phyloP scores from a whole-genome alignment of 2,113 vertebrate species.

The Hippocampus mohnikei region DNA sequence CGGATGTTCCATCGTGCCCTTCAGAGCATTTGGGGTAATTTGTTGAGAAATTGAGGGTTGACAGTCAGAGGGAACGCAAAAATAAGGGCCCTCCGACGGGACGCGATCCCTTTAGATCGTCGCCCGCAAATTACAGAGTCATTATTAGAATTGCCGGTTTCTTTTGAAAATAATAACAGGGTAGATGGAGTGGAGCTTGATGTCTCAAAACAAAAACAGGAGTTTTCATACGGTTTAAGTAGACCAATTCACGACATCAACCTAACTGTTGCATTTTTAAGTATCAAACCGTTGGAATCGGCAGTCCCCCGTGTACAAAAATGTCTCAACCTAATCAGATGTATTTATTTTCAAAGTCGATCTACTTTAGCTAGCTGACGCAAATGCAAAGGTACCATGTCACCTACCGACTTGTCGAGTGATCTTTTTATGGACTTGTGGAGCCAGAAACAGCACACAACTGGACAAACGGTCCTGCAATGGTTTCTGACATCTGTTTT shows the following conservation, averaged over 20 bases:
- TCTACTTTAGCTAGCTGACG: not conserved
- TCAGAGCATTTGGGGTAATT: constrained; percentile 26
- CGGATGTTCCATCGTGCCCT: constrained; percentile 23
- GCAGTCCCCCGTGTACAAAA: not conserved
- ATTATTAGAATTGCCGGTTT: constrained; percentile 14
- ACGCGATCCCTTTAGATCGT: constrained; percentile 12
- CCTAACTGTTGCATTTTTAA: not conserved
- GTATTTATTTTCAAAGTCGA: not conserved
- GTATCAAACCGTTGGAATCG: not conserved
- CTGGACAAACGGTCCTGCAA: not conserved
- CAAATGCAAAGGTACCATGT: not conserved
- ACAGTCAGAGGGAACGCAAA: not conserved
- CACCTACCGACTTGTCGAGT: not conserved
- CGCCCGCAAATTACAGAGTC: constrained; percentile 10
- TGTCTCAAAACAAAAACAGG: not conserved
- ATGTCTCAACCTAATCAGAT: not conserved
- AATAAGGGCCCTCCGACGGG: constrained; percentile 1
- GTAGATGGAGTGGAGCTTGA: not conserved
- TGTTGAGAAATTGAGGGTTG: constrained; percentile 24
- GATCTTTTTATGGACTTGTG: not conserved
- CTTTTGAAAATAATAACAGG: constrained; percentile 6
- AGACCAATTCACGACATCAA: not conserved
- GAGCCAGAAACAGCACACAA: not conserved
- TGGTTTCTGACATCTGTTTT: not conserved
- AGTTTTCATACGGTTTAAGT: not conserved